Percentiles rank a stretch among this genome's conserved stretches.
Evolutionary conservation across 2,797 vertebrate species (phyloP).

Genomic region (Poecilia picta): DNA sequence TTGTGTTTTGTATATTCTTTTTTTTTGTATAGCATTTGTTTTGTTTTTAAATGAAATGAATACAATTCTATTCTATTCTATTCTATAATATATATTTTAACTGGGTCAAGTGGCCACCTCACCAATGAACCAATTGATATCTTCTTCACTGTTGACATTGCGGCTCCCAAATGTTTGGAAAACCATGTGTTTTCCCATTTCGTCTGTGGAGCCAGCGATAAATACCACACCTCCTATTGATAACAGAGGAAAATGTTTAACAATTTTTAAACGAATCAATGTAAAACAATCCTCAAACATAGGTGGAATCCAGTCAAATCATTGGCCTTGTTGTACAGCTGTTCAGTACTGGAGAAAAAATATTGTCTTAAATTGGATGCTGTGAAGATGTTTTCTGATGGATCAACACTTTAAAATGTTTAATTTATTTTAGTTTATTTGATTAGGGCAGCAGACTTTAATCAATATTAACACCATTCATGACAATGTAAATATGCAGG

Average conservation of each 20-base stretch:
- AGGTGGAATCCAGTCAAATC: not conserved
- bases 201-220: not conserved
- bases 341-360: not conserved
- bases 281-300: not conserved
- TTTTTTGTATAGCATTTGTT: no score
- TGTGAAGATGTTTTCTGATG: not conserved
- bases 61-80: no score
- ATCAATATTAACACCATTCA: no score
- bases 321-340: not conserved
- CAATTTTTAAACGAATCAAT: not conserved
- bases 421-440: no score
- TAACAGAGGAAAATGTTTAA: not conserved
- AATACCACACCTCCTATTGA: no score
- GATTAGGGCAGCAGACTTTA: no score
- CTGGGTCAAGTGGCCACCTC: not conserved
- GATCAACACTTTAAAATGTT: not conserved
- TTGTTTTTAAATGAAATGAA: no score
- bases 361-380: not conserved
- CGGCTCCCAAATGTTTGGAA: no score
- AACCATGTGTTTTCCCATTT: constrained; percentile 16
- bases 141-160: no score
- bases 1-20: no score
- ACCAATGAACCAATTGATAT: constrained; percentile 36
- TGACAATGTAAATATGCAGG: no score
- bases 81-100: not conserved